Evolutionary conservation across 53 echinoderm and acorn worm genomes (phyloP), one percentile per base, ranked within the genome.

Genomic region (Paracentrotus lividus): DNA sequence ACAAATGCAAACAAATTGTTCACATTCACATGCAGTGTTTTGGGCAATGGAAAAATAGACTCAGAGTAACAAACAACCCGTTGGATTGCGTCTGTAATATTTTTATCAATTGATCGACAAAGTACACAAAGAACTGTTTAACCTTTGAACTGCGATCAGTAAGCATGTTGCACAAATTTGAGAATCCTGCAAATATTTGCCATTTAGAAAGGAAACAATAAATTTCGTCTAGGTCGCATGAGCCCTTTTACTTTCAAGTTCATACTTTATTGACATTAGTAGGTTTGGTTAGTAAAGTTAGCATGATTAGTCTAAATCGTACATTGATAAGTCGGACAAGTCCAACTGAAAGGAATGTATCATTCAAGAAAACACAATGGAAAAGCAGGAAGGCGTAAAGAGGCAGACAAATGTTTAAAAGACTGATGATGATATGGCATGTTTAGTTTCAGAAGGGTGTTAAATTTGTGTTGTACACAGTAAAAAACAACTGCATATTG

Each of bases 141-240:
- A 76, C 76, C 42, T 40, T 76, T 76, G 76, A 42, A 76, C 76
- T 76, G 20, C 42, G 76, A 36, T 40, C 16, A 76, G 5, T 42
- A 21, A 76, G 7, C 42, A 6, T 47, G 55, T 21, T n/a, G n/a
- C n/a, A 18, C 33, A 20, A n/a, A 36, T 53, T 33, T 7, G 4
- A 53, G 34, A 49, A 55, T 20, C 2, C 6, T 26, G 51, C 87
- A 87, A 87, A 87, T 55, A 87, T 49, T 55, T 55, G 0, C 26
- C 52, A 51, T 45, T 57, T 20, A 87, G 58, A 87, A 33, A 32
- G 55, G 58, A 87, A 76, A 42, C 76, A 76, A 40, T 42, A 42
- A n/a, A n/a, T n/a, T n/a, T 40, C 42, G 20, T 76, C 38, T 5
- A 76, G 76, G 38, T 18, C 38, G 18, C 76, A 76, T 40, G 42